Evolutionary conservation across 2,888 invertebrate genomes (phyloP).

Genomic region (Caenorhabditis wallacei): DNA sequence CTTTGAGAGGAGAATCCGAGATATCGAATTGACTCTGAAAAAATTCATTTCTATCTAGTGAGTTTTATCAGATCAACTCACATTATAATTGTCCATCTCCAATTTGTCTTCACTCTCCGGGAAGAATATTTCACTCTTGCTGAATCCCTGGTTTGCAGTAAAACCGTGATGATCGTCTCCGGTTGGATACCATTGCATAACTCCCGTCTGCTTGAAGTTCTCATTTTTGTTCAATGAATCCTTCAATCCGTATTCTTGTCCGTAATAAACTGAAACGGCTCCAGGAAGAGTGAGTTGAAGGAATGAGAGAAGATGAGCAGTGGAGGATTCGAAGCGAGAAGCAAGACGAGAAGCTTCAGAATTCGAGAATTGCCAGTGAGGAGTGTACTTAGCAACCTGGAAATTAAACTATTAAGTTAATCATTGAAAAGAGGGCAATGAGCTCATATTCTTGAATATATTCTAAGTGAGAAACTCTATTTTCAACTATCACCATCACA

Average conservation of each 20-base stretch:
- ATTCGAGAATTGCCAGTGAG: slow-evolving; percentile 77
- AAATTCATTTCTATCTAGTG: not conserved
- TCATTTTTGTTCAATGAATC: slow-evolving; percentile 41
- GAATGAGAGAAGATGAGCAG: slow-evolving; percentile 73
- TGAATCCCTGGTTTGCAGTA: not conserved
- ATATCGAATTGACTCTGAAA: slow-evolving; percentile 69
- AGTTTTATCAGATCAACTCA: slow-evolving; percentile 1
- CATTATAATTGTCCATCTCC: slow-evolving; percentile 71
- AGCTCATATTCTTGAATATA: too few species aligned
- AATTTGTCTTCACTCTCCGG: slow-evolving; percentile 62
- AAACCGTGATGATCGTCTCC: slow-evolving; percentile 72
- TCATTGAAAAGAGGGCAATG: too few species aligned
- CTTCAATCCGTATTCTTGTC: slow-evolving; percentile 71
- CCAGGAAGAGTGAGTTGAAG: slow-evolving; percentile 76
- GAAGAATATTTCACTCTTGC: slow-evolving; percentile 65
- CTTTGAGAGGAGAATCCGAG: slow-evolving; percentile 71
- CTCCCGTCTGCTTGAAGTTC: slow-evolving; percentile 51
- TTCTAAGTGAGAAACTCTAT: too few species aligned
- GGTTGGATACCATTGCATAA: slow-evolving; percentile 73
- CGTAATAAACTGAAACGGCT: slow-evolving; percentile 74
- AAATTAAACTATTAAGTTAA: not conserved
- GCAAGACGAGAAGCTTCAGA: slow-evolving; percentile 66
- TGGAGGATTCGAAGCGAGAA: slow-evolving; percentile 68
- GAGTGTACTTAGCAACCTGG: slow-evolving; percentile 65
- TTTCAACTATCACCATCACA: not conserved